Evolutionary conservation across 2,888 invertebrate species (phyloP).

Genomic region (Odontocolon sp.): DNA sequence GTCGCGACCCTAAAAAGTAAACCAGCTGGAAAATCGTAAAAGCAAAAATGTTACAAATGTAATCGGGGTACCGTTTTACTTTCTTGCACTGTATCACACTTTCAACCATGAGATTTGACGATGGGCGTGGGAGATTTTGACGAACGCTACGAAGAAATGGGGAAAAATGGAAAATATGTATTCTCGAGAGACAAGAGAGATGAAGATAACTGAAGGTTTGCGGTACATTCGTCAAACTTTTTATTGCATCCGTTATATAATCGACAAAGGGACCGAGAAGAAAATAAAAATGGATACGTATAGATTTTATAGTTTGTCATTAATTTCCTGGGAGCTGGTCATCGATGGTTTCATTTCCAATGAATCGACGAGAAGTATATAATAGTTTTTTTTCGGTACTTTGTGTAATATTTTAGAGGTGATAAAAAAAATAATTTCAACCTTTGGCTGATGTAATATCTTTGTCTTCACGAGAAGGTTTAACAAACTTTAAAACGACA

Average conservation of each 20-base stretch:
- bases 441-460: not conserved
- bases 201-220: conserved; percentile 31
- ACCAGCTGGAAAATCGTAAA: conserved; percentile 76
- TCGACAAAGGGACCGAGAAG: conserved; percentile 40
- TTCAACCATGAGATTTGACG: not conserved
- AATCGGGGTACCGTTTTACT: conserved; percentile 53
- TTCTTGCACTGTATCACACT: conserved; percentile 30
- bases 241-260: conserved; percentile 62
- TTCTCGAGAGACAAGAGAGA: conserved; percentile 2
- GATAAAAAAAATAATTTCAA: not conserved
- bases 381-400: not conserved
- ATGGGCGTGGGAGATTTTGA: conserved; percentile 31
- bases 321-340: conserved; percentile 33
- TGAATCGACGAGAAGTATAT: conserved; percentile 6
- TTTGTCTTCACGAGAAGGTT: too few species aligned
- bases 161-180: conserved; percentile 2
- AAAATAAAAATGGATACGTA: conserved; percentile 2
- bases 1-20: conserved; percentile 67
- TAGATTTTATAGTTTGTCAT: conserved; percentile 45
- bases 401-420: not conserved
- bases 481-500: too few species aligned
- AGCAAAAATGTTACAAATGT: conserved; percentile 70
- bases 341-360: conserved; percentile 26
- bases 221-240: conserved; percentile 65
- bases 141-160: conserved; percentile 16